Conservation (phyloP, 2,113 vertebrate genomes). For the Rhineura floridana region DNA sequence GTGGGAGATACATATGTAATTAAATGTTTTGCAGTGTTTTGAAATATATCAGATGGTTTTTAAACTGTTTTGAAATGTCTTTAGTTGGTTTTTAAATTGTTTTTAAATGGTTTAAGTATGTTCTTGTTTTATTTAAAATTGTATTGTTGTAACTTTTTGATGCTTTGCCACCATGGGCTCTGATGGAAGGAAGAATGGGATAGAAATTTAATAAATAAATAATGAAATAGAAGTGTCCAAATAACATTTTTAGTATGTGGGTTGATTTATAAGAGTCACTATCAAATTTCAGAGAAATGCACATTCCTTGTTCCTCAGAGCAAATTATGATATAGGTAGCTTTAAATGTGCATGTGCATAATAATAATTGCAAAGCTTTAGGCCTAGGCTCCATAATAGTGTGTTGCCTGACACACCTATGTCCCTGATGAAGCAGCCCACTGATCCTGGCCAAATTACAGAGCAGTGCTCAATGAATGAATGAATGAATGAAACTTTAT, state of each 20-base stretch:
- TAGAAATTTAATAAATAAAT: background rate
- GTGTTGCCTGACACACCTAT: background rate
- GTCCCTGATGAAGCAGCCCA: background rate
- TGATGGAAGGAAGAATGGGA: no score
- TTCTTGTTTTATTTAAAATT: no score
- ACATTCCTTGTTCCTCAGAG: background rate
- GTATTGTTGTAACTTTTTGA: no score
- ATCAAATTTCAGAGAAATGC: background rate
- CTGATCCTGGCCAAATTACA: background rate
- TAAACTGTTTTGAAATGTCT: no score
- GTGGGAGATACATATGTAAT: background rate
- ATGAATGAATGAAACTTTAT: no score
- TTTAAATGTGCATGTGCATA: background rate
- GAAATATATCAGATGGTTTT: no score
- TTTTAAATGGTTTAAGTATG: no score
- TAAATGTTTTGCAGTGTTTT: no score
- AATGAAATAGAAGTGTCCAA: background rate
- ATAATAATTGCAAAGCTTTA: background rate
- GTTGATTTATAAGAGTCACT: background rate
- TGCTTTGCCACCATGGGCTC: no score
- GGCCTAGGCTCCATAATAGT: background rate
- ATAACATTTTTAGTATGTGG: background rate
- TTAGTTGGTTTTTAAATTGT: no score
- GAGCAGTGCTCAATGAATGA: background rate
- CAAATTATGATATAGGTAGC: background rate